Percentiles rank a stretch among this genome's conserved stretches.
Evolutionary conservation across 2,888 invertebrate species (phyloP).

Genomic region (Lepidochrysops patricia): DNA sequence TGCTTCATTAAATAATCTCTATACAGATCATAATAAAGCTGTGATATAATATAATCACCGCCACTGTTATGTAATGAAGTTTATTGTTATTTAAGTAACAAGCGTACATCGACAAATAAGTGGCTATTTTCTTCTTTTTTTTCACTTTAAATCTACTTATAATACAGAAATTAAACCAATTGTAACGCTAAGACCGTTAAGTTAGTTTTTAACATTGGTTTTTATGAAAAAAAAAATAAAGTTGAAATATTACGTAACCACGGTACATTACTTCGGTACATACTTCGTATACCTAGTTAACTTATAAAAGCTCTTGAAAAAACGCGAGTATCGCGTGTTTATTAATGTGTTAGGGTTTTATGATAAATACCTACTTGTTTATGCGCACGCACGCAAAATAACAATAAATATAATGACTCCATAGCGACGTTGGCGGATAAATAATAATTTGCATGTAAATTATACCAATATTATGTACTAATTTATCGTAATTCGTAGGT

Average conservation of each 20-base stretch:
- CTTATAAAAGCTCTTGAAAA: background rate
- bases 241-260: background rate
- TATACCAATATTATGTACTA: background rate
- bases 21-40: background rate
- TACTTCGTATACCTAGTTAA: background rate
- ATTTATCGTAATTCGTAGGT: background rate
- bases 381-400: slow-evolving; percentile 1
- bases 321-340: background rate
- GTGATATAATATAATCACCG: background rate
- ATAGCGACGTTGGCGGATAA: background rate
- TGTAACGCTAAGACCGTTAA: no score
- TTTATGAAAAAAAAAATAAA: no score
- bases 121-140: no score
- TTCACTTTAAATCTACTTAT: no score
- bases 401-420: background rate
- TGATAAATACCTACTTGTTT: slow-evolving; percentile 3
- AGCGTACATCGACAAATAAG: no score
- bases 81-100: background rate
- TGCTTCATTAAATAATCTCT: slow-evolving; percentile 1
- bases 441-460: background rate
- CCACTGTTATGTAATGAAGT: background rate
- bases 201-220: no score
- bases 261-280: background rate
- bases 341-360: background rate
- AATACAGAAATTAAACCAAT: no score